phyloP scores from a whole-genome alignment of 2,797 vertebrate species.

The Amphiprion clarkii region DNA sequence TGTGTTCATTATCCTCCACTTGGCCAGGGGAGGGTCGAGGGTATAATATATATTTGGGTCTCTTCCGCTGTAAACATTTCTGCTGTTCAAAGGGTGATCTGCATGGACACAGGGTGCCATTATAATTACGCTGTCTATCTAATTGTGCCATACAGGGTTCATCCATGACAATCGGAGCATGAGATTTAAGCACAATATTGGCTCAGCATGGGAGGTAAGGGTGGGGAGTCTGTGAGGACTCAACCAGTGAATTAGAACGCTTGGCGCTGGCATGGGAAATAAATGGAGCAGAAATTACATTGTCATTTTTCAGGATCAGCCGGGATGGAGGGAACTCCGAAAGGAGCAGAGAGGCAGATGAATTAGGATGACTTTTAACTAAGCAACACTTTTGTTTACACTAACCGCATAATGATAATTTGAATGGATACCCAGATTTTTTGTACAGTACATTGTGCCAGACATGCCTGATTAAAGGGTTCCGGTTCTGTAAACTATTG shows the following conservation, averaged over 20 bases:
- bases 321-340: conserved; percentile 53
- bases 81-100: conserved; percentile 83
- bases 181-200: conserved; percentile 88
- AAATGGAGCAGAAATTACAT: conserved; percentile 87
- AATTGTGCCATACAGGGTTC: conserved; percentile 82
- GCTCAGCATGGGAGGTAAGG: conserved; percentile 85
- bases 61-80: conserved; percentile 83
- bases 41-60: conserved; percentile 78
- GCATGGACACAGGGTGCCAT: conserved; percentile 79
- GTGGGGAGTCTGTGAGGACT: conserved; percentile 69
- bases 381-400: conserved; percentile 32
- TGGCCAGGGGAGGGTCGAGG: conserved; percentile 20
- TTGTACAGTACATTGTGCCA: neutral
- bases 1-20: conserved; percentile 66
- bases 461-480: neutral
- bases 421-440: neutral
- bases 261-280: conserved; percentile 80
- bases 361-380: conserved; percentile 56
- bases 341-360: conserved; percentile 24
- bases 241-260: conserved; percentile 72
- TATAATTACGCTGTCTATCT: conserved; percentile 82
- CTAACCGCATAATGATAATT: conserved; percentile 21
- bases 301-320: conserved; percentile 75
- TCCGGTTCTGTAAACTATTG: too few relatives aligned
- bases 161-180: conserved; percentile 85